phyloP scores from a whole-genome alignment of 2,797 vertebrate species.

The Sparus aurata region DNA sequence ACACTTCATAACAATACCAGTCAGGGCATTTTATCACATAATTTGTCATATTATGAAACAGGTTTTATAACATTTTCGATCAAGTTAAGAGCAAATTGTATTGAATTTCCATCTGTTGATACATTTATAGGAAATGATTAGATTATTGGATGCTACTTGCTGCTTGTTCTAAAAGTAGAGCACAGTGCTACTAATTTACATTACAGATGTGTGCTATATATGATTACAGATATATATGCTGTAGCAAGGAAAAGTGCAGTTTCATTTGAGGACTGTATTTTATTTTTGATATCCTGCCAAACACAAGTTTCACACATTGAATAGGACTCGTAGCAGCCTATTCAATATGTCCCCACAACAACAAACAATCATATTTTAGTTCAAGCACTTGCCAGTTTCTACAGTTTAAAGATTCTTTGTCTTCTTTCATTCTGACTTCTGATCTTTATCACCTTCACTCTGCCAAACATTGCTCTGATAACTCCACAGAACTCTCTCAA shows the following conservation, averaged over 20 bases:
- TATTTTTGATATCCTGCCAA: not conserved
- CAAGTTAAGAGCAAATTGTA: too few relatives aligned
- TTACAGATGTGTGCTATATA: too few relatives aligned
- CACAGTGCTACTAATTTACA: too few relatives aligned
- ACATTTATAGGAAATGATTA: too few relatives aligned
- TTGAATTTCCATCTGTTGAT: too few relatives aligned
- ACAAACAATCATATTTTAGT: conserved; percentile 1
- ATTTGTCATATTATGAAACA: too few relatives aligned
- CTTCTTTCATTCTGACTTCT: conserved; percentile 34
- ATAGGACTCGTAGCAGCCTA: not conserved
- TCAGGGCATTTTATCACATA: too few relatives aligned
- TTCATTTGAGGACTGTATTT: not conserved
- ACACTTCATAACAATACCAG: too few relatives aligned
- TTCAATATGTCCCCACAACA: not conserved
- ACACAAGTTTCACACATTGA: not conserved
- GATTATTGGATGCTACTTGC: too few relatives aligned
- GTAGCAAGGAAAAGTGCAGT: not conserved
- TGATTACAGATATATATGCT: not conserved
- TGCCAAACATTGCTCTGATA: conserved; percentile 41
- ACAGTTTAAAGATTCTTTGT: not conserved
- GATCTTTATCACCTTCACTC: conserved; percentile 44
- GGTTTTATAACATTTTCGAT: too few relatives aligned
- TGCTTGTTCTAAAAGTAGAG: too few relatives aligned
- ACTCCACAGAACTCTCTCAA: conserved; percentile 43
- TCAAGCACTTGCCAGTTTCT: not conserved